These are phyloP conservation scores for Phallusia fumigata DNA, from an alignment of 23 tunicate species.

Conservation along the genomic window DNA sequence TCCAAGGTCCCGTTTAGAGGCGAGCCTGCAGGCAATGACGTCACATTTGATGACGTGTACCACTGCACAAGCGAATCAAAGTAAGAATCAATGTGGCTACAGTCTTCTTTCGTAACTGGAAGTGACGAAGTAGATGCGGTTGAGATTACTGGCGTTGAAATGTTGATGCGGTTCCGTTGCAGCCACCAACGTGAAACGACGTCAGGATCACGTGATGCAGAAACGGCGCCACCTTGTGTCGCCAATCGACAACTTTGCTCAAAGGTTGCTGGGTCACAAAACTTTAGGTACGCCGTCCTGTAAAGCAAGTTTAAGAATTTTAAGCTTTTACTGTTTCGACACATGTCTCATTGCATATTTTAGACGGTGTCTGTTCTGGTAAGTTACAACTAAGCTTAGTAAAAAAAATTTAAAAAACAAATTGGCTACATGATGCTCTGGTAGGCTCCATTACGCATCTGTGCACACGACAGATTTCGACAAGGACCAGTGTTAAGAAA, in stretches of 20 bases:
- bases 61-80: not conserved
- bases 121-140: not conserved
- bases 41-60: not conserved
- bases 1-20: not conserved
- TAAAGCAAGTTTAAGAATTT: not conserved
- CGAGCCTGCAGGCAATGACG: not conserved
- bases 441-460: no score
- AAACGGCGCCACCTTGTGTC: not conserved
- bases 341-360: no score
- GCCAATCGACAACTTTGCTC: not conserved
- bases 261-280: constrained; percentile 34
- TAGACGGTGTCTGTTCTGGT: no score
- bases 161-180: not conserved
- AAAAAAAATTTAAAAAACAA: no score
- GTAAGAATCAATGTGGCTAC: constrained; percentile 19
- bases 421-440: no score
- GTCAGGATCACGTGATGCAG: not conserved
- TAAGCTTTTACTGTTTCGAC: no score
- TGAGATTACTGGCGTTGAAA: not conserved
- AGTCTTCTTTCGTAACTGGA: not conserved
- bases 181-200: not conserved
- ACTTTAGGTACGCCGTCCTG: constrained; percentile 29
- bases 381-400: no score
- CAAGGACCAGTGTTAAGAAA: no score
- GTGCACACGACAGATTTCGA: no score